These are phyloP conservation scores for zebrafish (Danio rerio) DNA, from an alignment of 2,113 vertebrate genomes.

Conservation along the genomic window GRCz12tu NC_133182.1:44313001-44313500, in stretches of 20 bases:
- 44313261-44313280: no score
- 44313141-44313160: slow-evolving; percentile 35
- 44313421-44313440: no score
- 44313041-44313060: slow-evolving; percentile 63
- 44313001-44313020: slow-evolving; percentile 69
- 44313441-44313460: no score
- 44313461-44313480: no score
- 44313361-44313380: no score
- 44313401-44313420: no score
- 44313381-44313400: no score
- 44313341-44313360: no score
- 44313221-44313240: not conserved
- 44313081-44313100: slow-evolving; percentile 40
- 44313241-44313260: not conserved
- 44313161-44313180: slow-evolving; percentile 48
- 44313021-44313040: slow-evolving; percentile 53
- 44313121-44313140: slow-evolving; percentile 6
- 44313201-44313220: not conserved
- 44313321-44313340: no score
- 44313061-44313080: slow-evolving; percentile 36
- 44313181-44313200: not conserved
- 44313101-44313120: slow-evolving; percentile 53
- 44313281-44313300: no score
- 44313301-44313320: no score
- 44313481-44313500: no score